These are phyloP conservation scores for Darevskia mixta DNA, from an alignment of 2,797 vertebrate genomes.

Conservation along the genomic window DNA sequence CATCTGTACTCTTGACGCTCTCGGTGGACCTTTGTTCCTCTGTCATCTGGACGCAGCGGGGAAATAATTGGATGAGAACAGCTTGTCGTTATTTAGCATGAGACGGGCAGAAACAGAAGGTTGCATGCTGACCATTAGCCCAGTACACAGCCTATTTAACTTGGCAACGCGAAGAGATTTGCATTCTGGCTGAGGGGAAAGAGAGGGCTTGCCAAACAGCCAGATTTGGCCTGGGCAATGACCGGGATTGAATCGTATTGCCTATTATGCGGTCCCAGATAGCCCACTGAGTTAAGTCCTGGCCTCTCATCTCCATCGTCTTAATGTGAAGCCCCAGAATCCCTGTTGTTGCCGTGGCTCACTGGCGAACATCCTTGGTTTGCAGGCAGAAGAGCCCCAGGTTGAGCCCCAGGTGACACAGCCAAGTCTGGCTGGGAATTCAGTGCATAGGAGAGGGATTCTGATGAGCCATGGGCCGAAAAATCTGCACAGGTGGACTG, in stretches of 20 bases:
- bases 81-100: background rate
- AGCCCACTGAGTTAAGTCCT: no score
- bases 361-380: background rate
- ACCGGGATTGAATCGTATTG: background rate
- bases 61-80: background rate
- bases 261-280: background rate
- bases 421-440: no score
- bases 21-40: background rate
- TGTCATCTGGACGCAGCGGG: background rate
- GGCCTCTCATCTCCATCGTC: background rate
- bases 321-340: background rate
- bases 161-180: background rate
- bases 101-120: background rate
- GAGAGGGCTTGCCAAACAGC: background rate
- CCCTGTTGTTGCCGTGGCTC: background rate
- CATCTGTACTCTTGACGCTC: rapidly evolving
- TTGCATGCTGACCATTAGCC: background rate
- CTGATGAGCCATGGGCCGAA: background rate
- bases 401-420: no score
- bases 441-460: background rate
- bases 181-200: background rate
- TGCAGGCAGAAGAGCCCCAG: background rate
- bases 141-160: no score
- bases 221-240: background rate
- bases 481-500: background rate